phyloP scores from a whole-genome alignment of 2,797 vertebrate genomes.

The Poecile montanus region DNA sequence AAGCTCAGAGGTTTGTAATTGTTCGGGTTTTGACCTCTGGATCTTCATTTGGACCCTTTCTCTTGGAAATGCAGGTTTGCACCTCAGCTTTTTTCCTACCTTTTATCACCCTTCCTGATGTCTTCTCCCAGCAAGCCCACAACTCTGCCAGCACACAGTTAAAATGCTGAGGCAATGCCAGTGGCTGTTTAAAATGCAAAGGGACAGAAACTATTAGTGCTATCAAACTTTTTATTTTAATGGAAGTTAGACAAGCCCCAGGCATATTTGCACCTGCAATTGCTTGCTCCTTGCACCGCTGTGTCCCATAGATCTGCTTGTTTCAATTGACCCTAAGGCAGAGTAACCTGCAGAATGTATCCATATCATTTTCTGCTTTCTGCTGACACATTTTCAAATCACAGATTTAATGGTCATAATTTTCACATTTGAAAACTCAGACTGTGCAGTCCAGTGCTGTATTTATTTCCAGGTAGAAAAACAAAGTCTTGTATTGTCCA shows the following conservation, averaged over 20 bases:
- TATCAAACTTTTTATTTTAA: slow-evolving; percentile 63
- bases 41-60: not conserved
- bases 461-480: not conserved
- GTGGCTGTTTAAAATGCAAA: slow-evolving; percentile 49
- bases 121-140: not conserved
- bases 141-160: not conserved
- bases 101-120: not conserved
- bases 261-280: slow-evolving; percentile 53
- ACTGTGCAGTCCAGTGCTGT: not conserved
- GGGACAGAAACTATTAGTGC: slow-evolving; percentile 32
- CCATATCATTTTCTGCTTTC: not conserved
- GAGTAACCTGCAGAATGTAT: slow-evolving; percentile 29
- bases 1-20: not conserved
- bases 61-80: not conserved
- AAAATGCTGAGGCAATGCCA: slow-evolving; percentile 25
- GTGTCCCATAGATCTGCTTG: slow-evolving; percentile 63
- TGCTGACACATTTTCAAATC: slow-evolving; percentile 49
- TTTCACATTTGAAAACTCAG: slow-evolving; percentile 23
- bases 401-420: slow-evolving; percentile 25
- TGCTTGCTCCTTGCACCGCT: slow-evolving; percentile 31
- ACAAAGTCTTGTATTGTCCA: not conserved
- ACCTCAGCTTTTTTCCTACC: not conserved
- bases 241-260: slow-evolving; percentile 43
- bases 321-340: slow-evolving; percentile 68
- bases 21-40: not conserved